These are phyloP conservation scores for Asarcornis scutulata DNA, from an alignment of 2,113 vertebrate species.

Conservation along the genomic window DNA sequence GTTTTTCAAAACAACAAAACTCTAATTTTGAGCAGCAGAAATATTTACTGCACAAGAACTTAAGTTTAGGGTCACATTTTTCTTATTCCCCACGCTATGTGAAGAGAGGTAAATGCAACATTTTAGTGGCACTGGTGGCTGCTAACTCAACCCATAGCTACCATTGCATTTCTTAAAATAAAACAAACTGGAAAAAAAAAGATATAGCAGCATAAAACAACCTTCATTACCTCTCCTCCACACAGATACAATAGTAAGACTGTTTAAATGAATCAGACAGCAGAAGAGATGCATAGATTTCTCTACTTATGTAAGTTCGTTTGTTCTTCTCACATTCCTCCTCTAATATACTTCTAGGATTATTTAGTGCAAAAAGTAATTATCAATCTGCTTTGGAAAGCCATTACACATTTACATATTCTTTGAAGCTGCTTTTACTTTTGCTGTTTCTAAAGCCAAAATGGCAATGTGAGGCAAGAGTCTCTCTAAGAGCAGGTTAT, in stretches of 20 bases:
- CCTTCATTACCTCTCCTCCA: conserved; percentile 53
- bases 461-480: conserved; percentile 39
- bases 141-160: neutral
- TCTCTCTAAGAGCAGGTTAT: conserved; percentile 56
- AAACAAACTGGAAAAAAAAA: conserved; percentile 31
- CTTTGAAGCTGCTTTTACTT: conserved; percentile 42
- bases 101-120: neutral
- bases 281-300: conserved; percentile 61
- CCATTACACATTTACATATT: conserved; percentile 19
- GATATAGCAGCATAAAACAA: conserved; percentile 33
- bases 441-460: conserved; percentile 62
- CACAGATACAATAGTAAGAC: conserved; percentile 53
- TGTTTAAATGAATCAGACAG: conserved; percentile 61
- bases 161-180: conserved; percentile 46
- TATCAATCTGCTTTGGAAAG: conserved; percentile 57
- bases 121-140: neutral
- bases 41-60: neutral
- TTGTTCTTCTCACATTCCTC: conserved; percentile 42
- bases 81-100: fast-evolving
- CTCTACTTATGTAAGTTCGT: conserved; percentile 38
- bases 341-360: neutral
- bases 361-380: conserved; percentile 54
- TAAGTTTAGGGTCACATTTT: neutral
- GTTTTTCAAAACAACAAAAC: neutral
- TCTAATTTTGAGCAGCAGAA: neutral